Conservation (phyloP, 1,140 invertebrate genomes). For the Liolophura sinensis region DNA sequence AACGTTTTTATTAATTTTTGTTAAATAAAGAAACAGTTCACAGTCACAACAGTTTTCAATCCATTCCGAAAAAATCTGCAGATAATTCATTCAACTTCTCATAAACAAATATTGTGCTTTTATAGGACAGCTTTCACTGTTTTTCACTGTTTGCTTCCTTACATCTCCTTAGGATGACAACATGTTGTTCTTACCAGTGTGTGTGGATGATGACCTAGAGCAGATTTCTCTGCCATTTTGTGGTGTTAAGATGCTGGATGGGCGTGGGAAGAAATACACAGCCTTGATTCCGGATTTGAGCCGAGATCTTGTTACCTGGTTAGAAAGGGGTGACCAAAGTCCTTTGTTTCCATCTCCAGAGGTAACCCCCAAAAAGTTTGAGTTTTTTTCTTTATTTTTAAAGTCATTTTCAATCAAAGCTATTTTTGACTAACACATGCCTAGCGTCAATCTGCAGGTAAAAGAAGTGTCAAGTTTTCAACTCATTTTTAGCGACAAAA, state of each 20-base stretch:
- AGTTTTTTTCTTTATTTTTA: no score
- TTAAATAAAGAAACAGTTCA: not conserved
- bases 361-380: no score
- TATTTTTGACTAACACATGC: no score
- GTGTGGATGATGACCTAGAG: constrained; percentile 9
- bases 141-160: not conserved
- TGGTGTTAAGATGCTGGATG: constrained; percentile 16
- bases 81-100: not conserved
- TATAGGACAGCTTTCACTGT: not conserved
- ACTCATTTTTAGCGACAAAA: no score
- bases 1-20: not conserved
- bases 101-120: not conserved
- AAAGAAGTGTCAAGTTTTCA: no score
- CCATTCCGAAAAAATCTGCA: not conserved
- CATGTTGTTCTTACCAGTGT: constrained; percentile 15
- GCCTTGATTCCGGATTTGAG: no score
- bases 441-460: no score
- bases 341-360: no score
- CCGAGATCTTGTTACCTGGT: no score
- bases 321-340: no score
- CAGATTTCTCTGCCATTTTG: constrained; percentile 8
- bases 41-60: not conserved
- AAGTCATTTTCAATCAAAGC: no score
- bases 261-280: constrained; percentile 1
- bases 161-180: not conserved